Base-by-base conservation (phyloP, 1,140 invertebrate genomes). In the Hypsibius dujardini region DNA sequence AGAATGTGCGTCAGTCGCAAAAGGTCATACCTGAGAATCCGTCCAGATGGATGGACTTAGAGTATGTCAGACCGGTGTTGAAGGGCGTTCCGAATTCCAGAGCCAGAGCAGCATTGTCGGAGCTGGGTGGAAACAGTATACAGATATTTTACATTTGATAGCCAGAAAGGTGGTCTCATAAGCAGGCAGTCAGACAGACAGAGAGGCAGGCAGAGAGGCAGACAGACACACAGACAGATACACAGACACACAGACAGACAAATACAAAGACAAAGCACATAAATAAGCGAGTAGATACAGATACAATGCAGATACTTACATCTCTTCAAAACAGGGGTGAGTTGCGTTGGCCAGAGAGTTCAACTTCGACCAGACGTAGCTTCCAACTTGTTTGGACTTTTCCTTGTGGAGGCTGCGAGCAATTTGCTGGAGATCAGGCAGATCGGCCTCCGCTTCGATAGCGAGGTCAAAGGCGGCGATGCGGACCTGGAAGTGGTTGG, bases 361-460 rank as follows among this genome's bases (percentile, higher is more conserved):
- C 62, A 67, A 42, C 62, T 67, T 67, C 12, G 62, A 67, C 12
- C 42, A 67, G 12, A 67, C 62, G 42, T 15, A 67, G 62, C 62
- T 67, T 12, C 62, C 62, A 42, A 67, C 62, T 42, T 67, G 62
- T 12, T 7, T 67, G 62, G 62, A 67, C 62, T 67, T 67, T 42
- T 67, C 62, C 3, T 12, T 15, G 12, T 67, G 62, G 3, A 67
- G 62, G 62, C 62, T 67, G 12, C 62, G 62, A 42, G 62, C 62
- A 42, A 67, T 67, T 3, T 15, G 62, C 42, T 67, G 12, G 42
- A 67, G 62, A 45, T 67, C 62, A 42, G 62, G 62, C 12, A 67
- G 12, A 7, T 67, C 62, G 3, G 62, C 12, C 3, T 67, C 42
- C 3, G 12, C 12, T 67, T 67, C 62, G 12, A 67, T 12, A 42